phyloP scores from a whole-genome alignment of 2,888 invertebrate genomes.

The Elegia similella region DNA sequence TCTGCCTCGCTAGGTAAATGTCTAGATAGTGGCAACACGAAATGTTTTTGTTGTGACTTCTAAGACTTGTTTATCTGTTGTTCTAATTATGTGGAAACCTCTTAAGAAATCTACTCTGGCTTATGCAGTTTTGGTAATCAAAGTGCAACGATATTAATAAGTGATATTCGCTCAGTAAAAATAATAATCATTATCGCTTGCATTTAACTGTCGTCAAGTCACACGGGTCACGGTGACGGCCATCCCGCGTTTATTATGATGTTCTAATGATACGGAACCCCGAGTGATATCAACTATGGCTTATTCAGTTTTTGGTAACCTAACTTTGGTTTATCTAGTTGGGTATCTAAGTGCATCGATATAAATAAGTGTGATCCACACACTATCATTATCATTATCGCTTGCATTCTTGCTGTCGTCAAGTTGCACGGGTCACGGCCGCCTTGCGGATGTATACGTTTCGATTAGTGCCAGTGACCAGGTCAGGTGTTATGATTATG shows the following conservation, averaged over 20 bases:
- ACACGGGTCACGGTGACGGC: conserved; percentile 5
- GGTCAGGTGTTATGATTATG: background rate
- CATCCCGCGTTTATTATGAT: background rate
- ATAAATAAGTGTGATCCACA: background rate
- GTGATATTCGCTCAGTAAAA: no score
- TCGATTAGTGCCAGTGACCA: background rate
- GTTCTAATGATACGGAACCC: background rate
- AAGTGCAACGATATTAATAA: background rate
- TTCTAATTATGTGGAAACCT: background rate
- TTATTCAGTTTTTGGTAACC: no score
- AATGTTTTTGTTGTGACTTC: no score
- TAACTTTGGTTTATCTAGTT: no score
- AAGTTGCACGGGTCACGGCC: conserved; percentile 3
- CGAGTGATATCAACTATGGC: background rate
- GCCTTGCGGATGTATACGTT: background rate
- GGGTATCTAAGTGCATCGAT: no score
- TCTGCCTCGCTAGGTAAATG: no score
- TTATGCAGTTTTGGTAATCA: no score
- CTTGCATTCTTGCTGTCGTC: background rate
- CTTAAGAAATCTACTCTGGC: background rate
- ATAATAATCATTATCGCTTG: conserved; percentile 1
- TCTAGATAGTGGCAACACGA: no score
- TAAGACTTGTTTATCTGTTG: no score
- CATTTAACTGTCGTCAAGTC: background rate
- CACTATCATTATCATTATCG: background rate